Conservation (phyloP, 2,113 vertebrate genomes). For the Pampusana beccarii region DNA sequence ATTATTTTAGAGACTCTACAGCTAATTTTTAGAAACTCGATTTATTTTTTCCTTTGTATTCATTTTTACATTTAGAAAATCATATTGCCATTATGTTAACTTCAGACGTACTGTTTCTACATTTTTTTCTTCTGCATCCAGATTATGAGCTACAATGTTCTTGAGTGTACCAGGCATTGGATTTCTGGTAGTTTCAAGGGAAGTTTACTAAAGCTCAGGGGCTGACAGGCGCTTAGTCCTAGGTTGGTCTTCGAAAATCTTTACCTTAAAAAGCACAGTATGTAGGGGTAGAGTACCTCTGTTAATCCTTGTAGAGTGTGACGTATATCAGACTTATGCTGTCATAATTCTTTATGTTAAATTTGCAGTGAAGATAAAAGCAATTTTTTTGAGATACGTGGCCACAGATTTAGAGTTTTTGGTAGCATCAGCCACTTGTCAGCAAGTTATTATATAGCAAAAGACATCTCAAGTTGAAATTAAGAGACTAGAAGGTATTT, state of each 20-base stretch:
- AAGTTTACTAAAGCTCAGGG: not conserved
- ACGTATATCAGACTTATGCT: not conserved
- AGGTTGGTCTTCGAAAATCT: not conserved
- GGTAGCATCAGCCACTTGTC: not conserved
- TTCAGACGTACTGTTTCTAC: not conserved
- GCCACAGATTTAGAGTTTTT: not conserved
- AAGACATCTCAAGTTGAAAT: not conserved
- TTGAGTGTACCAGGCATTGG: not conserved
- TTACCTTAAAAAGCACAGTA: not conserved
- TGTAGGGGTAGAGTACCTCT: not conserved
- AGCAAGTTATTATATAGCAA: not conserved
- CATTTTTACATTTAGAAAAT: not conserved
- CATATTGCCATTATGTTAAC: not conserved
- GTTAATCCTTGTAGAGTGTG: not conserved
- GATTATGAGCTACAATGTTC: not conserved
- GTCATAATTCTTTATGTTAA: not conserved
- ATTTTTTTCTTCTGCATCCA: not conserved
- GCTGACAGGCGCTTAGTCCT: not conserved
- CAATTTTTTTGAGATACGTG: not conserved
- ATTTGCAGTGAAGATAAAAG: not conserved
- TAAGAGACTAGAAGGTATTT: not conserved
- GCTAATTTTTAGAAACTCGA: not conserved
- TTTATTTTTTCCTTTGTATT: not conserved
- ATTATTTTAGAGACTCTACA: conserved; percentile 11
- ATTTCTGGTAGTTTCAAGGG: not conserved